phyloP scores from a whole-genome alignment of 1,140 invertebrate genomes.

The Euura lappo region DNA sequence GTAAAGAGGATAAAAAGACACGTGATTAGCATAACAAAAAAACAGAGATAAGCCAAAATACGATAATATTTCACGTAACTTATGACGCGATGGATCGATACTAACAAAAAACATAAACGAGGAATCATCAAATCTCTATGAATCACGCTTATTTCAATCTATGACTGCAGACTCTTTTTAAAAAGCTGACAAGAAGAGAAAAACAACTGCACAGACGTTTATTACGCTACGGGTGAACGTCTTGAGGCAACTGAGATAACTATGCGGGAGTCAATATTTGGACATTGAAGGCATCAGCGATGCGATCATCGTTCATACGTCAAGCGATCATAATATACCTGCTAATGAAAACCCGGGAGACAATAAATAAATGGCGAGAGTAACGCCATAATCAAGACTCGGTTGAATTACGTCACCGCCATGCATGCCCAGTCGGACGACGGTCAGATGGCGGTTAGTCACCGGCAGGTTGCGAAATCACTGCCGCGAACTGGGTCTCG shows the following conservation, averaged over 20 bases:
- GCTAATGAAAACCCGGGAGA: background rate
- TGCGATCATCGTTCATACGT: background rate
- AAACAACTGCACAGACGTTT: background rate
- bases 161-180: no score
- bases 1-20: no score
- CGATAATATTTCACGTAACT: no score
- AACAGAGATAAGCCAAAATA: no score
- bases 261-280: background rate
- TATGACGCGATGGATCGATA: no score
- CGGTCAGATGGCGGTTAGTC: background rate
- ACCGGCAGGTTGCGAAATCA: background rate
- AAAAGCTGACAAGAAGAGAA: background rate
- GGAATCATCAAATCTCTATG: no score
- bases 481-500: slow-evolving; percentile 19
- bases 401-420: background rate
- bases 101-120: no score
- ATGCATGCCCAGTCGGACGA: background rate
- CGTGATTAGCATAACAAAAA: no score
- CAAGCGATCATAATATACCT: no score
- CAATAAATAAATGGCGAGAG: background rate
- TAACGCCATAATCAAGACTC: background rate
- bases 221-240: background rate
- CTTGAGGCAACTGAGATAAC: background rate
- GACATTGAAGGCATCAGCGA: background rate
- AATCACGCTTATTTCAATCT: no score